A percentile compares a stretch with the other conserved stretches of the same genome.
Evolutionary conservation across 2,113 vertebrate species (phyloP).

Genomic region (Rhinolophus ferrumequinum): DNA sequence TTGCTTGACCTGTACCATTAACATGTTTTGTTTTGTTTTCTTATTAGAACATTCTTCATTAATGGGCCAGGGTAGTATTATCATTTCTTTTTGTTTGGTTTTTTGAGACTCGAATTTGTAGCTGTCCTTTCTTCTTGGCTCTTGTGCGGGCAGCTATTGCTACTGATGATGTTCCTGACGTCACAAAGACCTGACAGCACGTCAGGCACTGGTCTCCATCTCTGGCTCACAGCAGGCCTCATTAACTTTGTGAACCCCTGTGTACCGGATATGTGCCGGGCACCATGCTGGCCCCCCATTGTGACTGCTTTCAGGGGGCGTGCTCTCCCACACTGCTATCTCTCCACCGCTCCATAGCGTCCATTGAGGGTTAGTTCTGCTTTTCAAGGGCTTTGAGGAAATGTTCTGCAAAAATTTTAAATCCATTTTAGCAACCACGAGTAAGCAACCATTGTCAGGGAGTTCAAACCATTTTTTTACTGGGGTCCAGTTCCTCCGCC

Average conservation of each 20-base stretch:
- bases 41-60: neutral
- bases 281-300: neutral
- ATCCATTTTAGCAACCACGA: neutral
- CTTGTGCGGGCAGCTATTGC: neutral
- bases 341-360: neutral
- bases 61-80: neutral
- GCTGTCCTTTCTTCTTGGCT: slow-evolving; percentile 22
- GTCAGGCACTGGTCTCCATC: neutral
- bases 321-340: neutral
- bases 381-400: slow-evolving; percentile 31
- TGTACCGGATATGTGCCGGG: neutral
- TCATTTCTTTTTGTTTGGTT: slow-evolving; percentile 26
- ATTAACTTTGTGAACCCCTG: neutral
- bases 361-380: neutral
- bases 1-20: neutral
- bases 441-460: neutral
- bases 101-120: slow-evolving; percentile 2
- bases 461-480: slow-evolving; percentile 42
- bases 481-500: neutral
- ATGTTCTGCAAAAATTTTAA: slow-evolving; percentile 8
- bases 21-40: neutral
- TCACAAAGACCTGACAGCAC: neutral
- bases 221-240: neutral
- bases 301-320: neutral
- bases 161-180: neutral